Evolutionary conservation across 2,113 vertebrate species (phyloP), one percentile per base, ranked within the genome.

Genomic region (Crotalus helleri): DNA sequence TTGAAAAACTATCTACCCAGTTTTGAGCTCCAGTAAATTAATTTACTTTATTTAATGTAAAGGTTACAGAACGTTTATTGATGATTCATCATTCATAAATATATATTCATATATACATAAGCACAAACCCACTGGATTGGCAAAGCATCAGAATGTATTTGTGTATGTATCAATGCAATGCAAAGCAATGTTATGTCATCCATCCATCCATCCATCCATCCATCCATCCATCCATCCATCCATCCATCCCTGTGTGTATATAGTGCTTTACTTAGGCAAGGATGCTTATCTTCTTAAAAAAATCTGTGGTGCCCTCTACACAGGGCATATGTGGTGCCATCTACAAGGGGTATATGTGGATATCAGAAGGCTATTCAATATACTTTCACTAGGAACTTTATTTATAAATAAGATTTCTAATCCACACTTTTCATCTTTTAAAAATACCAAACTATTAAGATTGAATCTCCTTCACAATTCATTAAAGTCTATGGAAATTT

Each of bases 401-500:
- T 81, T 81, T 81, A 44, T 81, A 81, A 81, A 44, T 44, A 44
- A 21, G n/a, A 44, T 39, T 81, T 44, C 74, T 81, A 81, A 81
- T 81, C 69, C 17, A 81, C 33, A 81, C 19, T 81, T 81, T 81
- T 81, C 17, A 81, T 39, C 17, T 81, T 81, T 81, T 21, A 44
- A 81, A 81, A 81, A 44, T 81, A 81, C 17, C 17, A 81, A 44
- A 44, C 74, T 21, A 19, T 81, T 81, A 55, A 85, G 74, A 26
- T 11, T 49, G 0, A 1, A 64, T 19, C 29, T 13, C 55, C 46
- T 57, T 13, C 3, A n/a, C 23, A 15, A 90, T 89, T 4, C 92
- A 5, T 86, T 74, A 91, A 91, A 57, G 91, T n/a, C 53, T 33
- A 92, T 11, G 94, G 29, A 24, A 92, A 23, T 9, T 88, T 89